Evolutionary conservation across 1,140 invertebrate species (phyloP).

Genomic region (Melanaphis sacchari): DNA sequence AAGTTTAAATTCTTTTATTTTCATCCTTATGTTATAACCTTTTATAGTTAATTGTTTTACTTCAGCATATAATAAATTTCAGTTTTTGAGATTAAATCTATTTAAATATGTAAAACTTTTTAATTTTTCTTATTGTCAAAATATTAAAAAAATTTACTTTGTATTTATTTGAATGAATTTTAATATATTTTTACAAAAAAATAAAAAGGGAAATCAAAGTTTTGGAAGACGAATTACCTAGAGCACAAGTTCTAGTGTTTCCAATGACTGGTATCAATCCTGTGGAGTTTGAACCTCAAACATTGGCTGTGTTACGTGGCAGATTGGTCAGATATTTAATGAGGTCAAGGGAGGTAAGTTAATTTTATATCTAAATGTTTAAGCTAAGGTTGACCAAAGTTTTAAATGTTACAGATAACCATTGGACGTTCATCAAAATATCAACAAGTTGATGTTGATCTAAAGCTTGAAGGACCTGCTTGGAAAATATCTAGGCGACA

Average conservation of each 20-base stretch:
- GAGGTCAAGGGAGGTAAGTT: conserved; percentile 86
- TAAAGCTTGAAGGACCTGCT: conserved; percentile 89
- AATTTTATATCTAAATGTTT: neutral
- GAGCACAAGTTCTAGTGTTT: conserved; percentile 94
- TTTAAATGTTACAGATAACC: conserved; percentile 74
- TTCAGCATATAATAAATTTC: neutral
- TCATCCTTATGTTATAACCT: neutral
- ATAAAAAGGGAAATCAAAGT: conserved; percentile 84
- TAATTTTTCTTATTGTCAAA: neutral
- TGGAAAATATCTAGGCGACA: conserved; percentile 86
- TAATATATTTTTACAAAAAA: conserved; percentile 66
- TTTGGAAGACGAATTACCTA: conserved; percentile 86
- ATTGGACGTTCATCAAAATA: conserved; percentile 90
- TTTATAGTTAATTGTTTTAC: neutral
- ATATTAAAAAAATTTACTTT: neutral
- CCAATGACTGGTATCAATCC: conserved; percentile 81
- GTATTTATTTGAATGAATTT: conserved; percentile 54
- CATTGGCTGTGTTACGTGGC: conserved; percentile 90
- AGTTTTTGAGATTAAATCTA: neutral
- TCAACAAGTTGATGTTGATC: conserved; percentile 91
- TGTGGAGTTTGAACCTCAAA: conserved; percentile 88
- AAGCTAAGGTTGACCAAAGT: neutral
- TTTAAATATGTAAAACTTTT: neutral
- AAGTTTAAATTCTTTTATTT: no score
- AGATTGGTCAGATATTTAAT: conserved; percentile 92